These are phyloP conservation scores for Delphinus delphis DNA, from an alignment of 2,113 vertebrate genomes.

Conservation along the genomic window DNA sequence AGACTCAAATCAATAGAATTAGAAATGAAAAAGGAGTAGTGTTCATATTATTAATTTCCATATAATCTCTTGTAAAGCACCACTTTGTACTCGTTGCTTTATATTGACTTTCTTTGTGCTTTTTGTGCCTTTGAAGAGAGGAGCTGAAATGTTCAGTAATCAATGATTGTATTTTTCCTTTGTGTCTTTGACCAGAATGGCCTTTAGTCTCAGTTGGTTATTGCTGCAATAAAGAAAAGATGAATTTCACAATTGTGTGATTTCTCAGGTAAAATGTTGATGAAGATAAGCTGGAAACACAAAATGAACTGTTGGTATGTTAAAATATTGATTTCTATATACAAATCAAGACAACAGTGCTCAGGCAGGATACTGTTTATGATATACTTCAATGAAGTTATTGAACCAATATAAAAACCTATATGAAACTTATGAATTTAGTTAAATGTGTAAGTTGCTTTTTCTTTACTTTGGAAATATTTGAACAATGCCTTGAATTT, in stretches of 20 bases:
- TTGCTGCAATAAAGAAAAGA: conserved; percentile 13
- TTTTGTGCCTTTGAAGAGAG: background rate
- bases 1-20: no score
- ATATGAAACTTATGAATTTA: background rate
- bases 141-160: background rate
- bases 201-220: background rate
- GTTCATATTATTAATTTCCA: background rate
- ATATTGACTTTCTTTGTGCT: background rate
- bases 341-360: background rate
- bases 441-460: background rate
- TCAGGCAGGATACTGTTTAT: background rate
- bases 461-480: background rate
- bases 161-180: background rate
- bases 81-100: background rate
- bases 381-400: background rate
- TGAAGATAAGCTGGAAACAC: background rate
- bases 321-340: background rate
- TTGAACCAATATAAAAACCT: background rate
- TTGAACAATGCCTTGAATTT: background rate
- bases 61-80: background rate
- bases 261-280: background rate
- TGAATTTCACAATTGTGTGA: background rate
- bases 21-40: background rate
- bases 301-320: background rate
- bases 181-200: background rate